These are phyloP conservation scores for Tetragonula clypearis DNA, from an alignment of 1,140 invertebrate genomes.

Conservation along the genomic window DNA sequence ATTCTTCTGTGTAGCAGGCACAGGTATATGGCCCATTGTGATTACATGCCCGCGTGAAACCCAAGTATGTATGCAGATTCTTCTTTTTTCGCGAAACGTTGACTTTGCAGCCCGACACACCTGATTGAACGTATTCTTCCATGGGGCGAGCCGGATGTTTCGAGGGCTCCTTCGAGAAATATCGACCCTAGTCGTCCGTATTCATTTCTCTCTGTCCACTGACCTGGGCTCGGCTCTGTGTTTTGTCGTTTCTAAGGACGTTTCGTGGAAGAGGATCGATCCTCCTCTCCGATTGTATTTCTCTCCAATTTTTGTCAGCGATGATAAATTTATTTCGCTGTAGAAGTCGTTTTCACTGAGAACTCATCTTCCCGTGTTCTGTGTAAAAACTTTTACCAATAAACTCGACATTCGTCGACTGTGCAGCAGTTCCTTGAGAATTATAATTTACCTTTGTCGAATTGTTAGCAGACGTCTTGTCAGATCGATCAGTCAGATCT, in stretches of 20 bases:
- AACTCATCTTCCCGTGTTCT: no score
- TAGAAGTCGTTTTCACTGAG: no score
- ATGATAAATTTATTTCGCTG: neutral
- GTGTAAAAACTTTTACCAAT: no score
- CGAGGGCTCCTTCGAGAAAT: constrained; percentile 12
- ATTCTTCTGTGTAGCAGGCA: constrained; percentile 41
- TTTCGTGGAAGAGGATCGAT: neutral
- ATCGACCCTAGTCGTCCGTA: neutral
- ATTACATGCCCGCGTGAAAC: constrained; percentile 37
- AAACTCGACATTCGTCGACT: no score
- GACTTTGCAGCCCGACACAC: constrained; percentile 39
- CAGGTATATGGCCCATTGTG: constrained; percentile 62
- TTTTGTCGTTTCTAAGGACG: neutral
- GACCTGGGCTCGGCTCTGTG: neutral
- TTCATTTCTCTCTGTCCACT: neutral
- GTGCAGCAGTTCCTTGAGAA: no score
- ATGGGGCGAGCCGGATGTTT: constrained; percentile 22
- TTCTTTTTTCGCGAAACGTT: constrained; percentile 7
- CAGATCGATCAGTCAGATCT: no score
- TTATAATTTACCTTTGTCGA: no score
- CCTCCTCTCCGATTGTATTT: no score
- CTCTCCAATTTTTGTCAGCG: neutral
- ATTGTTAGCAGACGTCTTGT: no score
- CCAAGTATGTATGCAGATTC: constrained; percentile 57
- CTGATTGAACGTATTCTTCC: constrained; percentile 53